These are phyloP conservation scores for Monopis laevigella DNA, from an alignment of 2,888 invertebrate species.

Conservation along the genomic window DNA sequence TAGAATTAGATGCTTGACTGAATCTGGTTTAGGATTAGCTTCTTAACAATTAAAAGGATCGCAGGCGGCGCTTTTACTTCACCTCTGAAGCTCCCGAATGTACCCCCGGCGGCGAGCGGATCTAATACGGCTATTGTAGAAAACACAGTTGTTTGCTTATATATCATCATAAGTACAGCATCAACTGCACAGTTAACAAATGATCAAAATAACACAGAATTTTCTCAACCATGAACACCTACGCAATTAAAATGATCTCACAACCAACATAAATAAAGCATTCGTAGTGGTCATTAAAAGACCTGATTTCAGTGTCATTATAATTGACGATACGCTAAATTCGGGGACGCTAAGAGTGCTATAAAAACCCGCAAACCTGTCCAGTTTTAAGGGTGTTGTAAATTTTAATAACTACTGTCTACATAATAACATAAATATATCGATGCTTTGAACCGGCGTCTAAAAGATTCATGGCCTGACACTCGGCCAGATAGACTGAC, in stretches of 20 bases:
- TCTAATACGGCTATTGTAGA: slow-evolving; percentile 1
- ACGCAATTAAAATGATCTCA: background rate
- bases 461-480: slow-evolving; percentile 2
- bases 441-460: slow-evolving; percentile 14
- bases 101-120: slow-evolving; percentile 30
- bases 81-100: slow-evolving; percentile 28
- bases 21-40: slow-evolving; percentile 38
- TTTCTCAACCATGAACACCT: background rate
- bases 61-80: slow-evolving; percentile 30
- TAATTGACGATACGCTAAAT: slow-evolving; percentile 37
- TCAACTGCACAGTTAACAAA: background rate
- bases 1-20: slow-evolving; percentile 48
- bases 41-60: slow-evolving; percentile 39
- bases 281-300: slow-evolving; percentile 6
- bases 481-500: slow-evolving; percentile 3
- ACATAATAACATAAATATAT: too few species aligned
- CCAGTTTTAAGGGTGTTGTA: slow-evolving; percentile 27
- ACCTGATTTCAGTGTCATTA: slow-evolving; percentile 24
- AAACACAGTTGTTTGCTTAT: background rate
- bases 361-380: slow-evolving; percentile 30
- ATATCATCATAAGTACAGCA: background rate
- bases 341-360: slow-evolving; percentile 24
- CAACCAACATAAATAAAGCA: background rate
- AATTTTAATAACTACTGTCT: slow-evolving; percentile 33
- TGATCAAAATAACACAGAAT: background rate